phyloP scores from a whole-genome alignment of 2,113 vertebrate species.

The Sceloporus tristichus region DNA sequence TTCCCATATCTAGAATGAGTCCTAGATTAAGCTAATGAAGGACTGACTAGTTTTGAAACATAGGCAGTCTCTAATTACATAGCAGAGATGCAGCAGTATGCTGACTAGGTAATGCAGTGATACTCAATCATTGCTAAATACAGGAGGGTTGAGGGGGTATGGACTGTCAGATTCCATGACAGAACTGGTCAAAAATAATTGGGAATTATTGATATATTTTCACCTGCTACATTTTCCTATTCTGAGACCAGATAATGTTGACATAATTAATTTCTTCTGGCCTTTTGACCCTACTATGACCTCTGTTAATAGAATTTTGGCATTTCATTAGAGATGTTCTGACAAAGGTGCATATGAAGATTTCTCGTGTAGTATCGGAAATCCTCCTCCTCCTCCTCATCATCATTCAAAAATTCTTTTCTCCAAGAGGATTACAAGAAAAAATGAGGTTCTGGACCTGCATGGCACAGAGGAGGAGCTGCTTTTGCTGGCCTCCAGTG shows the following conservation, averaged over 20 bases:
- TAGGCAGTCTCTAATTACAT: not conserved
- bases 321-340: not conserved
- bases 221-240: not conserved
- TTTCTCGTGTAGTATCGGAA: not conserved
- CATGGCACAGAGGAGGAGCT: too few species aligned
- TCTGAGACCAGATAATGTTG: not conserved
- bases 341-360: not conserved
- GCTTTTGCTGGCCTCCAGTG: too few species aligned
- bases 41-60: not conserved
- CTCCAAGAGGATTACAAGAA: too few species aligned
- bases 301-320: not conserved
- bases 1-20: not conserved
- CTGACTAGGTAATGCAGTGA: not conserved
- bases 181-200: not conserved
- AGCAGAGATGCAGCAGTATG: not conserved
- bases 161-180: too few species aligned
- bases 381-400: too few species aligned
- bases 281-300: not conserved
- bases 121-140: not conserved
- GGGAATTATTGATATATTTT: not conserved
- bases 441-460: too few species aligned
- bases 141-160: not conserved
- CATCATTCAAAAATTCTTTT: too few species aligned
- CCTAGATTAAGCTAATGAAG: not conserved
- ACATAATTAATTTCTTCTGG: constrained; percentile 3